phyloP scores from a whole-genome alignment of 2,888 invertebrate genomes.

The Helobdella robusta region DNA sequence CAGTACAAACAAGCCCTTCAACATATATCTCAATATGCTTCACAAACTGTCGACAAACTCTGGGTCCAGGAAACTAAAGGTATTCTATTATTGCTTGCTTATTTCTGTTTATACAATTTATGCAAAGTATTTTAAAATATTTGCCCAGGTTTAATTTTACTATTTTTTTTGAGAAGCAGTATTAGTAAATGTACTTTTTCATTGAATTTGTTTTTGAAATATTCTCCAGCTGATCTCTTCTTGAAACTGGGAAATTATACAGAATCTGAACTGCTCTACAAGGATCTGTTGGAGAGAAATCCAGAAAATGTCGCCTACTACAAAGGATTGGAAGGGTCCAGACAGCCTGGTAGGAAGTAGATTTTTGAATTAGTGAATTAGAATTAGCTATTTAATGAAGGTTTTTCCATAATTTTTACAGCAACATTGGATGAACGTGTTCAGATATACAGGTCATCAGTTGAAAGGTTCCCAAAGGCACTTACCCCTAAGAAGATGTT shows the following conservation, averaged over 20 bases:
- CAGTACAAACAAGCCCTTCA: slow-evolving; percentile 71
- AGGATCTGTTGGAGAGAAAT: slow-evolving; percentile 74
- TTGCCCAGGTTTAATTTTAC: background rate
- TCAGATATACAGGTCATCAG: slow-evolving; percentile 59
- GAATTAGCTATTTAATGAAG: background rate
- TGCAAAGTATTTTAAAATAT: background rate
- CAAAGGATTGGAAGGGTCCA: slow-evolving; percentile 73
- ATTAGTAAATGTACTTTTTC: too few species aligned
- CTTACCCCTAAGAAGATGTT: slow-evolving; percentile 80
- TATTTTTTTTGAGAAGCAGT: background rate
- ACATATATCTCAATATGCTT: slow-evolving; percentile 75
- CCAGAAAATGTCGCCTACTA: slow-evolving; percentile 93
- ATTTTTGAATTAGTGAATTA: background rate
- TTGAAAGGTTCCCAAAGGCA: slow-evolving; percentile 70
- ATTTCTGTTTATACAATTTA: background rate
- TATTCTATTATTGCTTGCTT: too few species aligned
- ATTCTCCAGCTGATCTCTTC: slow-evolving; percentile 50
- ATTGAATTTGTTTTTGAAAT: too few species aligned
- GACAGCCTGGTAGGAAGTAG: slow-evolving; percentile 56
- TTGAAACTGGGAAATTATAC: slow-evolving; percentile 53
- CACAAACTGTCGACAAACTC: slow-evolving; percentile 85
- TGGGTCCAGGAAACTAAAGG: slow-evolving; percentile 85
- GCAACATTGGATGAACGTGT: slow-evolving; percentile 64
- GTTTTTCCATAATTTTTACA: slow-evolving; percentile 33
- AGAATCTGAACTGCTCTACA: slow-evolving; percentile 72